These are phyloP conservation scores for Littorina saxatilis DNA, from an alignment of 1,140 invertebrate genomes.

Conservation along the genomic window DNA sequence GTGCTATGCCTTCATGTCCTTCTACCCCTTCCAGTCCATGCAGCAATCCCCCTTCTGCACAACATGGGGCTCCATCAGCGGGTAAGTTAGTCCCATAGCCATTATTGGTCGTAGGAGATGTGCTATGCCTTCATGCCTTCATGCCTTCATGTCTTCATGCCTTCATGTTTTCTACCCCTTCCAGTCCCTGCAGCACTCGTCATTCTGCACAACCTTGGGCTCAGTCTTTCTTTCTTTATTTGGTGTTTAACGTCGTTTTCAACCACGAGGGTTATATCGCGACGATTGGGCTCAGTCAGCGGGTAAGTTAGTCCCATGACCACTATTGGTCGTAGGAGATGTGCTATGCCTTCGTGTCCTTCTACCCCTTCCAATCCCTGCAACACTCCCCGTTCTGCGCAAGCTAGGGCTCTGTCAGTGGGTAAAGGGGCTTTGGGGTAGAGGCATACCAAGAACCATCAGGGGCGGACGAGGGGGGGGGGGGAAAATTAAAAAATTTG, in stretches of 20 bases:
- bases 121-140: constrained; percentile 7
- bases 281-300: too few relatives aligned
- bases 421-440: too few relatives aligned
- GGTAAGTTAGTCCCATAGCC: neutral
- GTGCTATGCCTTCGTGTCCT: constrained; percentile 22
- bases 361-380: constrained; percentile 1
- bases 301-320: too few relatives aligned
- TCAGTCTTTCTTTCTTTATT: too few relatives aligned
- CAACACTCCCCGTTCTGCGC: neutral
- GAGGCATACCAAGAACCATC: too few relatives aligned
- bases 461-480: too few relatives aligned
- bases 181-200: neutral
- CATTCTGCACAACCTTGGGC: neutral
- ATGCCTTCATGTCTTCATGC: neutral
- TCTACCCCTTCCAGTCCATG: constrained; percentile 7
- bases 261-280: too few relatives aligned
- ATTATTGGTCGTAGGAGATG: neutral
- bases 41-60: neutral
- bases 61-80: neutral
- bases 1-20: constrained; percentile 22
- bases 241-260: too few relatives aligned
- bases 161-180: constrained; percentile 8
- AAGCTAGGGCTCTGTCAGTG: neutral
- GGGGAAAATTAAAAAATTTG: too few relatives aligned
- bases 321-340: too few relatives aligned